Percentiles rank a stretch among this genome's conserved stretches.
These are phyloP conservation scores for Saimiri boliviensis DNA, from an alignment of 2,113 vertebrate species.

Conservation along the genomic window DNA sequence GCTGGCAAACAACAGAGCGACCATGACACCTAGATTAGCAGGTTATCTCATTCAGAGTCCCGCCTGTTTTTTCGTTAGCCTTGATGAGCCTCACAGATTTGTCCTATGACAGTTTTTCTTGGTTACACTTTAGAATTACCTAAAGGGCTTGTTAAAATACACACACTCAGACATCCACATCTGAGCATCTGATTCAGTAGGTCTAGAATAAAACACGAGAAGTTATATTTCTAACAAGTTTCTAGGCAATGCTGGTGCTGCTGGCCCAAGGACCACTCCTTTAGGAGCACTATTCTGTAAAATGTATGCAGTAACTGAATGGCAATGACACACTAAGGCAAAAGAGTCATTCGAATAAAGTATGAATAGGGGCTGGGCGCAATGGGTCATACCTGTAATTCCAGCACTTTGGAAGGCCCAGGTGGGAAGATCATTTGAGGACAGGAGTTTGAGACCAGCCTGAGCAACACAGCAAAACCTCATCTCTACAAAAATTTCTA, in stretches of 20 bases:
- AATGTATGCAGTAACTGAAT: not conserved
- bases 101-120: not conserved
- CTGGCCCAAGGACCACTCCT: not conserved
- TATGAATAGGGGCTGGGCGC: not conserved
- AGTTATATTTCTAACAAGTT: slow-evolving; percentile 3
- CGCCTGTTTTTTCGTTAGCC: not conserved
- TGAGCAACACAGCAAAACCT: no score
- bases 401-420: no score
- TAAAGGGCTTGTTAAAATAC: not conserved
- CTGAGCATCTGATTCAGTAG: not conserved
- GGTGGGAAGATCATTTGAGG: no score
- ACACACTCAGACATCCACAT: not conserved
- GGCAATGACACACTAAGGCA: not conserved
- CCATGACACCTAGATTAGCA: not conserved
- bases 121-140: not conserved
- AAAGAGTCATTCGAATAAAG: not conserved
- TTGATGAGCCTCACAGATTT: not conserved
- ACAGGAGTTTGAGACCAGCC: no score
- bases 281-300: not conserved
- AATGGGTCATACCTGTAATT: no score
- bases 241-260: not conserved
- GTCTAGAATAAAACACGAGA: not conserved
- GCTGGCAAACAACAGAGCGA: not conserved
- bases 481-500: no score
- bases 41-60: not conserved